Conservation (phyloP, 2,888 invertebrate species). For the Panorpa germanica region DNA sequence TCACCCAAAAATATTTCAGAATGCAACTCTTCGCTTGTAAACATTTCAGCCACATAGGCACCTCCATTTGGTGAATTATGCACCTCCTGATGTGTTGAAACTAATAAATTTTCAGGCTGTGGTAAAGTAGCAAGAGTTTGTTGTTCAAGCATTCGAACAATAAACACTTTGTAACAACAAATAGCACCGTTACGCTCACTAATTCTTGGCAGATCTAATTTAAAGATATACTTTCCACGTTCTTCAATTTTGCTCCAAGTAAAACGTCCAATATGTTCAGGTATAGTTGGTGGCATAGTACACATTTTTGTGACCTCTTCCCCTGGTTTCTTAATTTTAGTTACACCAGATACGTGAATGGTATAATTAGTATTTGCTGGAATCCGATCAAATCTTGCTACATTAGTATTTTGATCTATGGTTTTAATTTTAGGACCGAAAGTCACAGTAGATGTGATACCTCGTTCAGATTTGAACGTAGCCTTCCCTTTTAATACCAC, state of each 20-base stretch:
- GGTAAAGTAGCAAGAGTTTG: constrained; percentile 45
- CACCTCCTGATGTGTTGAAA: constrained; percentile 54
- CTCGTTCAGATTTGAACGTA: constrained; percentile 30
- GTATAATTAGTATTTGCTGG: constrained; percentile 74
- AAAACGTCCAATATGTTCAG: constrained; percentile 31
- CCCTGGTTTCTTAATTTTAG: constrained; percentile 54
- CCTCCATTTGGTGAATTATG: constrained; percentile 47
- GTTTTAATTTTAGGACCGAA: constrained; percentile 39
- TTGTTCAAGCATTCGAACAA: constrained; percentile 47
- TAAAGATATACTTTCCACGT: constrained; percentile 50
- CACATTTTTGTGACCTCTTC: constrained; percentile 42
- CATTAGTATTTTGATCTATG: constrained; percentile 28
- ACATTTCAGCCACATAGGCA: constrained; percentile 73
- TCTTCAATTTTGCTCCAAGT: constrained; percentile 42
- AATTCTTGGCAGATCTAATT: constrained; percentile 53
- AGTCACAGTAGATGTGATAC: constrained; percentile 27
- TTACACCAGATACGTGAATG: constrained; percentile 57
- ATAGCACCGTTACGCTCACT: constrained; percentile 75
- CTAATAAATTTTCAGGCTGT: constrained; percentile 43
- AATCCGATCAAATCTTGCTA: constrained; percentile 42
- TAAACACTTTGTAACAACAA: constrained; percentile 68
- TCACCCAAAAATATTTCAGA: constrained; percentile 60
- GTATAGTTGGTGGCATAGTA: constrained; percentile 48
- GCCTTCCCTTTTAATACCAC: constrained; percentile 37
- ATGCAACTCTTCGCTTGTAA: constrained; percentile 45